Evolutionary conservation across 2,113 vertebrate genomes (phyloP).

Genomic region (human): DNA sequence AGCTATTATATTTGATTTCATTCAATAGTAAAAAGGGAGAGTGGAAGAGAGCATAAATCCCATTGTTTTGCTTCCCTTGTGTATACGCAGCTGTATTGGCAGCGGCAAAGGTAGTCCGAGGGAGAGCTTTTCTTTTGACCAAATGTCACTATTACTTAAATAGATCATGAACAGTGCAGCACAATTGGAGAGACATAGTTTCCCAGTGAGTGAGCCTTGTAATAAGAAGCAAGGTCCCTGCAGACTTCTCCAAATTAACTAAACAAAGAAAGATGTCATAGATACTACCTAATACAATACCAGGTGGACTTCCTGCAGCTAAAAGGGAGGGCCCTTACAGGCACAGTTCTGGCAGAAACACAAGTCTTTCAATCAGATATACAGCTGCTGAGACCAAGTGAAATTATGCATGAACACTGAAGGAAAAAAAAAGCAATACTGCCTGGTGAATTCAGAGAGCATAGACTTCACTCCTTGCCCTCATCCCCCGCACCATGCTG

Average conservation of each 20-base stretch:
- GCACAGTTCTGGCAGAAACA: not conserved
- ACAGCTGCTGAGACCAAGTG: not conserved
- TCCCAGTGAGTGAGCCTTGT: not conserved
- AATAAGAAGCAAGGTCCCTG: constrained; percentile 29
- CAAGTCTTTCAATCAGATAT: not conserved
- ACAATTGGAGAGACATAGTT: not conserved
- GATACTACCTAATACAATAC: not conserved
- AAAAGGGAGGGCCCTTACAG: not conserved
- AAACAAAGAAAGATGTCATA: constrained; percentile 54
- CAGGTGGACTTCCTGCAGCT: not conserved
- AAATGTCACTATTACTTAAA: constrained; percentile 55
- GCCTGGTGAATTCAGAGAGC: not conserved
- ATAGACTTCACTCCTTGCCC: not conserved
- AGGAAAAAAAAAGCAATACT: not conserved
- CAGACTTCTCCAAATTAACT: constrained; percentile 52
- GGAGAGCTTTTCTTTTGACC: not conserved
- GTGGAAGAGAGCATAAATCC: not conserved
- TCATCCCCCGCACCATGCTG: rapidly evolving
- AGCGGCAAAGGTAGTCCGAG: not conserved
- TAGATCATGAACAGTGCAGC: not conserved
- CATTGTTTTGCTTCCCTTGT: not conserved
- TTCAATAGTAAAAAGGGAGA: not conserved
- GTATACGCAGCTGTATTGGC: not conserved
- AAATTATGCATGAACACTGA: not conserved
- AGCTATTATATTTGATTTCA: not conserved